These are phyloP conservation scores for Nannospalax galili DNA, from an alignment of 2,113 vertebrate genomes.

Conservation along the genomic window DNA sequence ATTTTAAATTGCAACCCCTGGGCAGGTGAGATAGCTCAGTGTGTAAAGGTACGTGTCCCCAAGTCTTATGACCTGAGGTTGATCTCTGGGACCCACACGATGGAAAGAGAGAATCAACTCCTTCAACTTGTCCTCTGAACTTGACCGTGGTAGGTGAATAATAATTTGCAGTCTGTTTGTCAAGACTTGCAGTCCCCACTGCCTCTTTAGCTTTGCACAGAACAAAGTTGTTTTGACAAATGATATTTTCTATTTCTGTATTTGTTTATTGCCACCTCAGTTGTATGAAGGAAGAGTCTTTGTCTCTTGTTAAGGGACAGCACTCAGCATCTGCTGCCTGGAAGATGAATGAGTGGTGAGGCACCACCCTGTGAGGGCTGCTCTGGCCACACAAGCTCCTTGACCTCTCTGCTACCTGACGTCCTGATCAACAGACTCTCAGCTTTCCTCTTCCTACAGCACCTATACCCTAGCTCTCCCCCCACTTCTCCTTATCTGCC, in stretches of 20 bases:
- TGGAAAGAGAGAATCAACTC: not conserved
- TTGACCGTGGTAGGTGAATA: no score
- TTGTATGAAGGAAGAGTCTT: no score
- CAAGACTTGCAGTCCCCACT: not conserved
- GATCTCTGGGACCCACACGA: not conserved
- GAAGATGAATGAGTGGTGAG: not conserved
- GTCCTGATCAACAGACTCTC: not conserved
- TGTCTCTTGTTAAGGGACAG: not conserved
- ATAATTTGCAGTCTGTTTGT: no score
- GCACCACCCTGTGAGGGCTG: not conserved
- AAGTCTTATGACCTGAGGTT: not conserved
- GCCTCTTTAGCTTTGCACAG: not conserved
- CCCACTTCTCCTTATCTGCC: no score
- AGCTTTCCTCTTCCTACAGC: not conserved
- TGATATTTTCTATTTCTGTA: not conserved
- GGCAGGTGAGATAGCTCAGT: not conserved
- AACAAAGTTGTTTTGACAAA: not conserved
- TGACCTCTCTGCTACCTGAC: not conserved
- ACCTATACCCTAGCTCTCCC: not conserved
- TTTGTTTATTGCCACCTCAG: not conserved
- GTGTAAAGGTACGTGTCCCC: not conserved
- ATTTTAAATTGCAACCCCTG: not conserved
- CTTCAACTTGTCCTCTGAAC: not conserved
- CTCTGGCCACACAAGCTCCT: not conserved
- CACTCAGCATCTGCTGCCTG: not conserved